A percentile compares a stretch with the other conserved stretches of the same genome.
Conservation (phyloP, 2,113 vertebrate species). For the Cynoglossus semilaevis region DNA sequence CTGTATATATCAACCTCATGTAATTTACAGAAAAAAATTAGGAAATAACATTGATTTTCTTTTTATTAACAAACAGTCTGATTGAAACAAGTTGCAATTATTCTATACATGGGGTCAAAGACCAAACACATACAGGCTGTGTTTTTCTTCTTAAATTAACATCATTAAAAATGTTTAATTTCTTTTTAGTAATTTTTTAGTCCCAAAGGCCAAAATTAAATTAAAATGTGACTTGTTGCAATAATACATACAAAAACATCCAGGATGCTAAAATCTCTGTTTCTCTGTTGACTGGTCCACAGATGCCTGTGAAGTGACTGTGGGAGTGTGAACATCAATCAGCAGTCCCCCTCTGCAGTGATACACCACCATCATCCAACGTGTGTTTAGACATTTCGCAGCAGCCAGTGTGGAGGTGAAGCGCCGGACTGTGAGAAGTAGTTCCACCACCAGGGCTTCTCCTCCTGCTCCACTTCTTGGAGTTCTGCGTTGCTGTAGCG, state of each 20-base stretch:
- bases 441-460: slow-evolving; percentile 97
- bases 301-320: slow-evolving; percentile 5
- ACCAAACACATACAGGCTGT: too few species aligned
- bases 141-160: too few species aligned
- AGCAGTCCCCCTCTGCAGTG: slow-evolving; percentile 3
- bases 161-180: too few species aligned
- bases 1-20: too few species aligned
- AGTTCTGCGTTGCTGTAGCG: slow-evolving; percentile 55
- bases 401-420: slow-evolving; percentile 87
- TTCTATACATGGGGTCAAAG: too few species aligned
- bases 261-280: slow-evolving; percentile 9
- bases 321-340: slow-evolving; percentile 13
- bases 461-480: slow-evolving; percentile 62
- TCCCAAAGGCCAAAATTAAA: slow-evolving; percentile 7
- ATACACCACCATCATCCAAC: slow-evolving; percentile 3
- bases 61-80: too few species aligned
- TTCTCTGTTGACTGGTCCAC: slow-evolving; percentile 11
- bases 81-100: too few species aligned
- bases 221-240: not conserved
- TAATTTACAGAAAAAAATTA: too few species aligned
- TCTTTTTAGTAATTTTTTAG: too few species aligned
- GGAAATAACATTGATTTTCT: too few species aligned
- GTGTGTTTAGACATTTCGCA: slow-evolving; percentile 76
- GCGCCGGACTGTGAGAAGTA: slow-evolving; percentile 87
- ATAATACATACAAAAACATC: too few species aligned